Base-by-base conservation (phyloP, 2,888 invertebrate genomes). In the Carcina quercana region DNA sequence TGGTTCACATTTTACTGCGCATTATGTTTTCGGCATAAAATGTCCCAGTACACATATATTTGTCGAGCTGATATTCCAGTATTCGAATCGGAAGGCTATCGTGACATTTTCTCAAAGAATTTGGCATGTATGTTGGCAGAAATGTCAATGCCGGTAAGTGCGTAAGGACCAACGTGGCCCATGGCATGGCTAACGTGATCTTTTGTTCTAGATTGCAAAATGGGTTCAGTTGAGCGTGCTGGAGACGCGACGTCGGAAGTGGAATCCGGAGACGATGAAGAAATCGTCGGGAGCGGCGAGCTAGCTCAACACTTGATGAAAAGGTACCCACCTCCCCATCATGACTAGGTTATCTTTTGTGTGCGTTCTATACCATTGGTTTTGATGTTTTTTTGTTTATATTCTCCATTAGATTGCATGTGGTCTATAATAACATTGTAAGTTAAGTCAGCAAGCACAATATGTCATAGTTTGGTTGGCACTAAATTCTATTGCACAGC, bases 181-280 rank as follows among this genome's bases (percentile, higher is more conserved):
- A 71, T 57, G 59, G 68, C 66, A 47, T 36, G 38, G 31, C 30
- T 56, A 42, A 53, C 43, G 25, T 39, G 34, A 15, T 50, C 44
- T 59, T 59, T 66, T 65, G 54, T 76, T 76, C 53, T 68, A 74
- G 80, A 69, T 56, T 46, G 43, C 42, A 69, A 48, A 20, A 90
- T 90, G 90, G 86, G 88, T 73, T 85, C 88, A 50, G 88, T 89
- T 50, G 89, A 90, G 60, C 88, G 86, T 49, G 85, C 87, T 54
- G 87, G 87, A 40, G 89, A 89, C 62, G 87, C 87, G 43, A 87
- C 87, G 38, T 89, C 88, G 37, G 89, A 88, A 42, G 73, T 89
- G 53, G 91, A 91, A 61, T 89, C 90, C 25, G 86, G 87, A 20
- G 90, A 89, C 40, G 89, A 90, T 34, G 87, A 87, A 46, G 88